Evolutionary conservation across 1,140 invertebrate species (phyloP).

Genomic region (Drosophila bocqueti): DNA sequence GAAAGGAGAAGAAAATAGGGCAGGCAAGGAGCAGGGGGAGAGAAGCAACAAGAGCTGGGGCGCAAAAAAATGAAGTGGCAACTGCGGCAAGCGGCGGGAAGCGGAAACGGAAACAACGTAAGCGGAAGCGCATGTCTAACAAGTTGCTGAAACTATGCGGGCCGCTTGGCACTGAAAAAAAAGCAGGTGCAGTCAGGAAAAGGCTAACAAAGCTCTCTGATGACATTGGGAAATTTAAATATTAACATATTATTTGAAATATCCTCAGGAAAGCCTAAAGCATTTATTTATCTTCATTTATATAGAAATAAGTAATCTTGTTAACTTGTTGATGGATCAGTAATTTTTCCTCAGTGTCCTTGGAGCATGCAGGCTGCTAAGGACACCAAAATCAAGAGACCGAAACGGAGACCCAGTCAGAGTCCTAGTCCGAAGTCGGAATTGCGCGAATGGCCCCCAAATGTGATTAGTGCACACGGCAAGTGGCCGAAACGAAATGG

Average conservation of each 20-base stretch:
- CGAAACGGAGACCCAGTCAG: not conserved
- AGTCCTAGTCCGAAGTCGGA: conserved; percentile 9
- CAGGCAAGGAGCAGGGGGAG: not conserved
- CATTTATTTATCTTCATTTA: too few relatives aligned
- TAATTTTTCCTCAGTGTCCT: not conserved
- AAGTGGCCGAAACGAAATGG: conserved; percentile 40
- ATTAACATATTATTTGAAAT: not conserved
- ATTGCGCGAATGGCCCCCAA: conserved; percentile 49
- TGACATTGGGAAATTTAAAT: not conserved
- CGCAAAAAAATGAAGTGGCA: conserved; percentile 59
- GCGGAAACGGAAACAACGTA: conserved; percentile 76
- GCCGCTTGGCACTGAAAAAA: conserved; percentile 6
- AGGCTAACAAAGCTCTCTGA: not conserved
- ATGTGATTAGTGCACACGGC: conserved; percentile 55
- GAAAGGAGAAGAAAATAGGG: conserved; percentile 19
- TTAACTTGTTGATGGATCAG: not conserved
- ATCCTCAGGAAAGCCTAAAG: too few relatives aligned
- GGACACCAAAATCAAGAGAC: not conserved
- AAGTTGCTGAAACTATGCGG: conserved; percentile 69
- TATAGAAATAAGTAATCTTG: not conserved
- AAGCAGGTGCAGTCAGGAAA: not conserved
- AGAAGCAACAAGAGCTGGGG: conserved; percentile 11
- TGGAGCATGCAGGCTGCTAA: not conserved
- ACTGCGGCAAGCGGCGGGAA: conserved; percentile 50
- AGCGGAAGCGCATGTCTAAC: conserved; percentile 79